Base-by-base conservation (phyloP, 2,797 vertebrate species). In the Coendou prehensilis region DNA sequence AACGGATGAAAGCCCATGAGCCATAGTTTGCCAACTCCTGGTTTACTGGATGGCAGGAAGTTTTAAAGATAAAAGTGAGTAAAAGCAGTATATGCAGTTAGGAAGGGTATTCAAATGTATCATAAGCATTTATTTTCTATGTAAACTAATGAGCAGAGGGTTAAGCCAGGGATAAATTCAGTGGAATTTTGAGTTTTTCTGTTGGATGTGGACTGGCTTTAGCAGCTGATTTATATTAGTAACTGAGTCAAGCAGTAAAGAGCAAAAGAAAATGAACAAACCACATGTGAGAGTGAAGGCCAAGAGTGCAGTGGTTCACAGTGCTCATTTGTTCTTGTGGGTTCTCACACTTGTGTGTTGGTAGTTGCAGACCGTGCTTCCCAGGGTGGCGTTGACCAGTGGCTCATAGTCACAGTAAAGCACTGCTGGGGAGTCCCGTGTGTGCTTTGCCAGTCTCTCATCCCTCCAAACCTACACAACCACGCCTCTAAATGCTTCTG, bases 181-280 rank as follows among this genome's bases (percentile, higher is more conserved):
- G 64, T n/a, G 52, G 63, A 93, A 82, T 83, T 90, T 26, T 81
- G 57, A 91, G 33, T 41, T 93, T 94, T 90, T 87, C 47, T 95
- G 26, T 52, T 82, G 18, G 10, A 61, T 82, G 20, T 92, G 61
- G 30, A 69, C 83, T 57, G 23, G 0, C 76, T 89, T 96, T 22
- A 56, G 17, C 20, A 52, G 20, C 9, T 33, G 47, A 52, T 50
- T 52, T 52, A 50, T 61, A 69, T 47, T 86, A 78, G 11, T 84
- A 75, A 95, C 23, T 37, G 23, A 97, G 86, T 71, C 69, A 91
- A 90, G 41, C 50, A 63, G 33, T 75, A 86, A 69, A 93, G 50
- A 47, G 22, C 6, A 63, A 92, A 91, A 79, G n/a, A 82, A 90
- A 96, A 61, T 92, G 37, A 92, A 87, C 13, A 50, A 94, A 69